phyloP scores from a whole-genome alignment of 2,113 vertebrate genomes.

The Drymodes brunneopygia region DNA sequence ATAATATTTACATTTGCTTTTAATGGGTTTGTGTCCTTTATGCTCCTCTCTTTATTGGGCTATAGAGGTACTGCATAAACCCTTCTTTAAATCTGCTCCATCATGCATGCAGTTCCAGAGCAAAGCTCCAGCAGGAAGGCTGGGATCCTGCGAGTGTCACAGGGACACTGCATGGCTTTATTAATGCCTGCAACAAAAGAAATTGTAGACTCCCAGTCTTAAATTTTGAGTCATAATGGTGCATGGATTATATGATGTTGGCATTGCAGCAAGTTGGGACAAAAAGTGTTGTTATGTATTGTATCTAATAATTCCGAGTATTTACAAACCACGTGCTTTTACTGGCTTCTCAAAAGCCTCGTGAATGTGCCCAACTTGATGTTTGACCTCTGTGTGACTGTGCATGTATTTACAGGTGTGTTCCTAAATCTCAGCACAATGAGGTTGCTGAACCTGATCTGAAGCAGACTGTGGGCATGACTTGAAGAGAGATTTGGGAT shows the following conservation, averaged over 20 bases:
- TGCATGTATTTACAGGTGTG: rapidly evolving
- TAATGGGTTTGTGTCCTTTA: neutral
- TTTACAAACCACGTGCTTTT: neutral
- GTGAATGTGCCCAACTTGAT: neutral
- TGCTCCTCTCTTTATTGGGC: neutral
- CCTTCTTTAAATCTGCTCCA: neutral
- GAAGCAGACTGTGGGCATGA: neutral
- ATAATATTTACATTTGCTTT: neutral
- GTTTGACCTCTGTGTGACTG: neutral
- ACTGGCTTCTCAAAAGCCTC: neutral
- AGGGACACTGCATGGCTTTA: rapidly evolving
- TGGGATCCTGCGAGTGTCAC: neutral
- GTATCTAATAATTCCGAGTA: neutral
- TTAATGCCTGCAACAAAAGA: neutral
- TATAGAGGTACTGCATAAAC: neutral
- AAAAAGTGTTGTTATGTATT: neutral
- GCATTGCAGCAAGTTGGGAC: neutral
- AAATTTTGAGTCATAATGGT: neutral
- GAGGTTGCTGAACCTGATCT: neutral
- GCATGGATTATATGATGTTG: neutral
- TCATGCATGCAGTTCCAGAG: neutral
- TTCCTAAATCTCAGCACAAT: neutral
- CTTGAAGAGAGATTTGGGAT: neutral
- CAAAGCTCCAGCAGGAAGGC: neutral
- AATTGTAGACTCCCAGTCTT: neutral